Conservation (phyloP, 2,797 vertebrate genomes). For the Furcifer pardalis region DNA sequence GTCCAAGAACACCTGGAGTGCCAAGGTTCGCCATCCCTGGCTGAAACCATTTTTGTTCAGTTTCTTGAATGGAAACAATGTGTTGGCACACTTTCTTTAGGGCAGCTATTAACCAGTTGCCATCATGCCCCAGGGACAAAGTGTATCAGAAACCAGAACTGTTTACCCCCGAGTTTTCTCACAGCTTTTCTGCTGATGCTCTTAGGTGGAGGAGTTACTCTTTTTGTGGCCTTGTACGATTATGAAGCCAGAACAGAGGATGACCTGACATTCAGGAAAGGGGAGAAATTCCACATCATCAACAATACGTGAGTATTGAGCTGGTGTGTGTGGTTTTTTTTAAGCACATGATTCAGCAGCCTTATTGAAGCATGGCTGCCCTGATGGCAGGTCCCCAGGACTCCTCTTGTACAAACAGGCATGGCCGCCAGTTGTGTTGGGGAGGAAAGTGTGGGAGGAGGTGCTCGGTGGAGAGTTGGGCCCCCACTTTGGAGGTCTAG, state of each 20-base stretch:
- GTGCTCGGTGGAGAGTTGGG: too few species aligned
- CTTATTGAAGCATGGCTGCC: neutral
- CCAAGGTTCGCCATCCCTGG: neutral
- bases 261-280: conserved; percentile 92
- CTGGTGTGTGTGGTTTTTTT: too few species aligned
- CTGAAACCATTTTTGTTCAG: neutral
- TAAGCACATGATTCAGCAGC: too few species aligned
- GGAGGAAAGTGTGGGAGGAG: too few species aligned
- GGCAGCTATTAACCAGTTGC: neutral
- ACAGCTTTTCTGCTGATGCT: conserved; percentile 26
- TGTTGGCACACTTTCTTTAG: neutral
- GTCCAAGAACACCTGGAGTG: neutral
- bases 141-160: neutral
- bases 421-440: too few species aligned
- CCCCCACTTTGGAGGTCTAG: too few species aligned
- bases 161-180: conserved; percentile 17
- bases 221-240: conserved; percentile 92
- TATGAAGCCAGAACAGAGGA: conserved; percentile 94
- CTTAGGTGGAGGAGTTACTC: conserved; percentile 87
- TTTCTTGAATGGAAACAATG: neutral
- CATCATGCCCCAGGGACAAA: neutral
- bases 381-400: neutral
- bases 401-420: too few species aligned
- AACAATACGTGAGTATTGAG: conserved; percentile 90
- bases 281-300: conserved; percentile 97